These are phyloP conservation scores for Zhuqinia jingwanae DNA, from an alignment of 2,888 invertebrate species.

Conservation along the genomic window DNA sequence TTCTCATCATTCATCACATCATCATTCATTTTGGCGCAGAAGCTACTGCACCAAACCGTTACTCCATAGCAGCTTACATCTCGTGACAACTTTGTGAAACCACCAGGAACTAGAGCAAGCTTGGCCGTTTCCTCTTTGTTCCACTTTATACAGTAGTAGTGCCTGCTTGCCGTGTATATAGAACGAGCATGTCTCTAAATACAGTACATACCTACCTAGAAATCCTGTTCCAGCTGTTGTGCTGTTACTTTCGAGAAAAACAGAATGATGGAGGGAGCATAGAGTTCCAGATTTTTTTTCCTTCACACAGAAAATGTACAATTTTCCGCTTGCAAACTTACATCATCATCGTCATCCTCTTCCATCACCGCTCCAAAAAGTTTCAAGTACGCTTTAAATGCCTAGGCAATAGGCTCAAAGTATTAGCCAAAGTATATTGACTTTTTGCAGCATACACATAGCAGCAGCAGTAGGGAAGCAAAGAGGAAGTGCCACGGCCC, in stretches of 20 bases:
- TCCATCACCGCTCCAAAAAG: no score
- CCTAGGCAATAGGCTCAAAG: no score
- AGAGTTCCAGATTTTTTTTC: constrained; percentile 5
- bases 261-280: constrained; percentile 52
- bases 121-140: constrained; percentile 30
- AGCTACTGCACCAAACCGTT: background rate
- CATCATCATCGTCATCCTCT: no score
- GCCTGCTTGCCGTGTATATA: no score
- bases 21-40: background rate
- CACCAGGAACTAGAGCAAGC: background rate
- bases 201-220: no score
- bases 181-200: no score
- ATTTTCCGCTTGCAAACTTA: background rate
- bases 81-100: background rate
- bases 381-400: no score
- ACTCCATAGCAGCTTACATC: constrained; percentile 13
- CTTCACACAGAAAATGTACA: background rate
- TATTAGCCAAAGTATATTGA: no score
- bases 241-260: background rate
- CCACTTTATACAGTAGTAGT: background rate
- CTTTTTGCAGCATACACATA: no score
- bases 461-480: no score
- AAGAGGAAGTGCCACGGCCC: no score
- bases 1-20: no score
- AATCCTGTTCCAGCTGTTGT: constrained; percentile 19